These are phyloP conservation scores for Mythimna loreyi DNA, from an alignment of 2,888 invertebrate genomes.

Conservation along the genomic window DNA sequence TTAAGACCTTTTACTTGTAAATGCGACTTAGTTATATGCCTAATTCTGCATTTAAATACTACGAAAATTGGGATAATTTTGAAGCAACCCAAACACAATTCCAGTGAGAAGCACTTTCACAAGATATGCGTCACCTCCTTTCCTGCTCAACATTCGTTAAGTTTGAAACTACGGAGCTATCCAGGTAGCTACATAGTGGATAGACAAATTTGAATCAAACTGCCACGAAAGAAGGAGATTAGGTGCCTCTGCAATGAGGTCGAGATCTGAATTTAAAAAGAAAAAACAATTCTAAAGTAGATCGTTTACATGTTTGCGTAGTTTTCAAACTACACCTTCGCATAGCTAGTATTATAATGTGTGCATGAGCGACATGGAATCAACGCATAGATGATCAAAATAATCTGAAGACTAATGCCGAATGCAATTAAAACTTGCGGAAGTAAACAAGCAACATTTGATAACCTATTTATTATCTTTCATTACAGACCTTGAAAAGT, in stretches of 20 bases:
- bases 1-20: background rate
- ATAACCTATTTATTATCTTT: conserved; percentile 8
- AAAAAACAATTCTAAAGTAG: background rate
- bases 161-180: no score
- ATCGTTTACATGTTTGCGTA: background rate
- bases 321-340: background rate
- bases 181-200: no score
- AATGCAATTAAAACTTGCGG: conserved; percentile 13
- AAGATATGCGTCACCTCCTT: no score
- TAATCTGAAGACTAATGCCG: background rate
- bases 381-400: background rate
- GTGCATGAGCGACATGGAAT: background rate
- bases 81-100: no score
- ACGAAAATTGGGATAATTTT: no score
- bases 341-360: conserved; percentile 19
- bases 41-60: background rate
- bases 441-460: conserved; percentile 11
- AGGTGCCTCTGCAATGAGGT: background rate
- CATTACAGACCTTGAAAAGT: conserved; percentile 5
- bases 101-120: no score
- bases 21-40: background rate
- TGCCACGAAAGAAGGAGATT: no score
- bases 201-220: no score
- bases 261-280: no score
- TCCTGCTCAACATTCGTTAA: no score